These are phyloP conservation scores for Virgularia gustaviana DNA, from an alignment of 92 coral and sea anemone species.

Conservation along the genomic window DNA sequence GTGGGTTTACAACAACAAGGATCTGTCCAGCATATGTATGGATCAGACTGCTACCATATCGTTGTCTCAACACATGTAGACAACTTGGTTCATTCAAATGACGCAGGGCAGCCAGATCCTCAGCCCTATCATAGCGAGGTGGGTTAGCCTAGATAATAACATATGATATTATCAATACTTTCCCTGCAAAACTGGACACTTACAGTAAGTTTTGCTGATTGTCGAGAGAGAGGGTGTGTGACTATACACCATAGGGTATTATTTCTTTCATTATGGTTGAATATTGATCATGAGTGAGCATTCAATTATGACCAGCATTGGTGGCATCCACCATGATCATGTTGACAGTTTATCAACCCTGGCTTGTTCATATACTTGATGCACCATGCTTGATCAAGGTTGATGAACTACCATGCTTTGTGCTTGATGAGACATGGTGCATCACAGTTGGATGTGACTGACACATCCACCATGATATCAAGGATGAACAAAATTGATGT, in stretches of 20 bases:
- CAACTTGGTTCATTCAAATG: constrained; percentile 96
- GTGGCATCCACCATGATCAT: too few species aligned
- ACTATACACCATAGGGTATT: too few species aligned
- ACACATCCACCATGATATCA: too few species aligned
- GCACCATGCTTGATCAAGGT: too few species aligned
- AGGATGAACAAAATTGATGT: background rate
- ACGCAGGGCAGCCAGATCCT: constrained; percentile 94
- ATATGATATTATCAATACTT: background rate
- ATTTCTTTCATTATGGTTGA: too few species aligned
- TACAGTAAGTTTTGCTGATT: background rate
- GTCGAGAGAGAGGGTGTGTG: background rate
- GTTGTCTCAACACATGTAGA: constrained; percentile 87
- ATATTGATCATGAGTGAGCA: too few species aligned
- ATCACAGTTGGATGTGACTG: background rate
- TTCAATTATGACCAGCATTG: too few species aligned
- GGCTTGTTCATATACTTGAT: too few species aligned
- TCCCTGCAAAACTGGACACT: background rate
- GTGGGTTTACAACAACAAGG: constrained; percentile 81
- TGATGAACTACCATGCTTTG: too few species aligned
- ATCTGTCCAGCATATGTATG: constrained; percentile 96
- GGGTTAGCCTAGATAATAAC: constrained; percentile 77
- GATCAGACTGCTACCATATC: constrained; percentile 91
- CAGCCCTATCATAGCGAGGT: constrained; percentile 92
- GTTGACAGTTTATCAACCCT: too few species aligned
- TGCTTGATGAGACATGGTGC: too few species aligned